These are phyloP conservation scores for Idris sp. DNA, from an alignment of 1,140 invertebrate species.

Conservation along the genomic window DNA sequence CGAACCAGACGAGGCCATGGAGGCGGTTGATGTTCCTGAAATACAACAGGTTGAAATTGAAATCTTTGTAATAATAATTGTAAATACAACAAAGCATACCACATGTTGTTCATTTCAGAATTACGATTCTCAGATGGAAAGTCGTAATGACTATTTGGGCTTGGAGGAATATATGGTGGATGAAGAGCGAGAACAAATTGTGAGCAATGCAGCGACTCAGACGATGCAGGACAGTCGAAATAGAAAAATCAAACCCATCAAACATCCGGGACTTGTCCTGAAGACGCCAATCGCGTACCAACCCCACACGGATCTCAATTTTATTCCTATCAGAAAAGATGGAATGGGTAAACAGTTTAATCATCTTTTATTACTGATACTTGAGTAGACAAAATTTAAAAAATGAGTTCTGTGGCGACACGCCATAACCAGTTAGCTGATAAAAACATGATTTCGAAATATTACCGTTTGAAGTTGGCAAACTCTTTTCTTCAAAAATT, in stretches of 20 bases:
- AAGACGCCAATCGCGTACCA: constrained; percentile 90
- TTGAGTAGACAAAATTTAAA: not conserved
- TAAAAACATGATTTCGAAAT: too few relatives aligned
- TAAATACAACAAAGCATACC: too few relatives aligned
- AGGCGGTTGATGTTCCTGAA: constrained; percentile 71
- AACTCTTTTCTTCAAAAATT: too few relatives aligned
- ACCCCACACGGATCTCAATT: constrained; percentile 86
- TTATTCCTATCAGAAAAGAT: constrained; percentile 89
- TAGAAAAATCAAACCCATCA: constrained; percentile 86
- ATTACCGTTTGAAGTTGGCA: too few relatives aligned
- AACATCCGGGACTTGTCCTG: constrained; percentile 85
- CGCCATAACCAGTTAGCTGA: too few relatives aligned
- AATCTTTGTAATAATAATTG: too few relatives aligned
- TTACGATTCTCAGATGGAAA: constrained; percentile 71
- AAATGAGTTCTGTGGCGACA: too few relatives aligned
- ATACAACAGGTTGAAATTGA: constrained; percentile 73
- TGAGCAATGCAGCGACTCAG: constrained; percentile 80
- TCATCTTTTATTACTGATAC: too few relatives aligned
- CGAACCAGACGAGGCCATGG: constrained; percentile 75
- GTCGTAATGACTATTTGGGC: constrained; percentile 71
- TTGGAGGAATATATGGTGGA: constrained; percentile 76
- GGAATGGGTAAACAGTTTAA: constrained; percentile 86
- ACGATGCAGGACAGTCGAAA: constrained; percentile 78
- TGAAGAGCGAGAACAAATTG: constrained; percentile 76
- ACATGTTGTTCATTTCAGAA: constrained; percentile 60